phyloP scores from a whole-genome alignment of 2,113 vertebrate species.

The Lathamus discolor region DNA sequence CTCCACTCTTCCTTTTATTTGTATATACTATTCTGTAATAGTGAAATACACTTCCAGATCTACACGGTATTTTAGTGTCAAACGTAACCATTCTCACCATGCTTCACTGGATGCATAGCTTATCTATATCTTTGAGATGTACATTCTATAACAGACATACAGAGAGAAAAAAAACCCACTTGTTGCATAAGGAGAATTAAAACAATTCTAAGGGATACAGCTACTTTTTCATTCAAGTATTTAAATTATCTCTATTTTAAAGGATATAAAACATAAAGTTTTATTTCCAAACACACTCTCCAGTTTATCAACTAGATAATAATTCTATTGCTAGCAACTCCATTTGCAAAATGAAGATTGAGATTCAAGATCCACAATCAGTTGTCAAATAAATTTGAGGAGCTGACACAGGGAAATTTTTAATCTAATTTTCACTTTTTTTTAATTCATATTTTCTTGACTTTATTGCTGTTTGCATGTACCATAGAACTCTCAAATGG shows the following conservation, averaged over 20 bases:
- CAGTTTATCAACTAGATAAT: background rate
- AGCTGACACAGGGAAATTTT: background rate
- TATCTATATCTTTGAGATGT: background rate
- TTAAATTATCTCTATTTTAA: background rate
- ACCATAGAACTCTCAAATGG: background rate
- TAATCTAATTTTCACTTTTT: background rate
- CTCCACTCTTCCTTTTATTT: background rate
- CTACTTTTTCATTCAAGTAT: background rate
- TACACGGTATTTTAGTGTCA: background rate
- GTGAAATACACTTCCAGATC: background rate
- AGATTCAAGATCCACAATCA: background rate
- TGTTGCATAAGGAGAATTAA: background rate
- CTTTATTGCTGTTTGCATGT: background rate
- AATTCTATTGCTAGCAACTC: background rate
- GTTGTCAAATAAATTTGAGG: background rate
- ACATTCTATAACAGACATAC: background rate
- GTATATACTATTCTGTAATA: background rate
- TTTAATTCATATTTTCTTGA: background rate
- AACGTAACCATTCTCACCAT: background rate
- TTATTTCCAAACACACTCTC: background rate
- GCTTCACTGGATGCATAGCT: background rate
- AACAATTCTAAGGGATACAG: background rate
- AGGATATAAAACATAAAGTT: background rate
- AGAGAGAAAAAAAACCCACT: background rate
- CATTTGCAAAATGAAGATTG: background rate